Conservation (phyloP, 2,113 vertebrate species). For the Aix galericulata region DNA sequence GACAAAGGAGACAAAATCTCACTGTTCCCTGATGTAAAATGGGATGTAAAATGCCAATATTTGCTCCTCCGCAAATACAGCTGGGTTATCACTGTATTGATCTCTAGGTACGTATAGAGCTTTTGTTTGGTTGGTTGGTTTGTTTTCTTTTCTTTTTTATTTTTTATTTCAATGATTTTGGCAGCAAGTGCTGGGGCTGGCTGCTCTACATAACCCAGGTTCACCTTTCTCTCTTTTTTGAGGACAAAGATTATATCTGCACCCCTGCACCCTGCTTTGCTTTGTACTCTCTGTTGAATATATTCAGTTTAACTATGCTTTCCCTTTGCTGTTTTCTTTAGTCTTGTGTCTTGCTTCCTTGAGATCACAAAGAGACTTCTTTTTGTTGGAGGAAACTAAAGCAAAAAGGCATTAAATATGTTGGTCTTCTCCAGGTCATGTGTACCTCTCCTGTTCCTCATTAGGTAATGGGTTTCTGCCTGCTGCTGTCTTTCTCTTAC, state of each 20-base stretch:
- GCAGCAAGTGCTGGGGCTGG: background rate
- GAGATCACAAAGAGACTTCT: background rate
- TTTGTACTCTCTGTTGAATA: background rate
- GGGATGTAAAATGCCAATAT: background rate
- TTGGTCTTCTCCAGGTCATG: slow-evolving; percentile 34
- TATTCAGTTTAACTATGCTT: background rate
- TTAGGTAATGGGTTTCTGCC: slow-evolving; percentile 63
- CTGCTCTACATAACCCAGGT: background rate
- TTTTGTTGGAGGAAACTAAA: background rate
- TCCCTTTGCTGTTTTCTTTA: background rate
- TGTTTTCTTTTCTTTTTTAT: too few relatives aligned
- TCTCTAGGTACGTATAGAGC: background rate
- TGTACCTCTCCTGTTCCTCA: slow-evolving; percentile 43
- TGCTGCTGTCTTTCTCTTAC: slow-evolving; percentile 53
- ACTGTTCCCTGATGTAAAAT: background rate
- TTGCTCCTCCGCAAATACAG: background rate
- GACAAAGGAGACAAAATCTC: background rate
- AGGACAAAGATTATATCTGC: background rate
- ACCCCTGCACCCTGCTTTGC: background rate
- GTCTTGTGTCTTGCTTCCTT: background rate
- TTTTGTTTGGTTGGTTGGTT: background rate
- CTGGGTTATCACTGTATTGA: background rate
- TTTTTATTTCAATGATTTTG: background rate
- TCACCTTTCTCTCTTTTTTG: background rate
- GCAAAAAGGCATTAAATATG: slow-evolving; percentile 5